Conservation (phyloP, 1,140 invertebrate genomes). For the Lithobius niger region DNA sequence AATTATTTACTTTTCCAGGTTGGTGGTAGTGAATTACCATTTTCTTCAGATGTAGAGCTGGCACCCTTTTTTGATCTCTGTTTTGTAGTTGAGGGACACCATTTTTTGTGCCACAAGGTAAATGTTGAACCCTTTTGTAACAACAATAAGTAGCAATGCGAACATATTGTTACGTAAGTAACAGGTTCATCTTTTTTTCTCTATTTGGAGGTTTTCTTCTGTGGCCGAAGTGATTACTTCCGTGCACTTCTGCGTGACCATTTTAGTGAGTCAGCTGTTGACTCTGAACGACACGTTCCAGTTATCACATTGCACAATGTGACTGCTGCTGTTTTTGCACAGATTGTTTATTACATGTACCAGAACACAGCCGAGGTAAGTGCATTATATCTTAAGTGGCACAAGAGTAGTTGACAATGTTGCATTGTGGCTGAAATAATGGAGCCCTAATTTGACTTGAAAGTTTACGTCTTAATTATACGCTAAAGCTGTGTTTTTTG, state of each 20-base stretch:
- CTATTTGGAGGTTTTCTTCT: conserved; percentile 35
- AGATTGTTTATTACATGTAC: conserved; percentile 37
- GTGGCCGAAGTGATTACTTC: conserved; percentile 40
- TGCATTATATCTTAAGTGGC: conserved; percentile 4
- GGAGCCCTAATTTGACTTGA: no score
- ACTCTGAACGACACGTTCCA: conserved; percentile 21
- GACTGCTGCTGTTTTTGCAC: conserved; percentile 30
- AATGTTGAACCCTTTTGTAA: not conserved
- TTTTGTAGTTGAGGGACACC: conserved; percentile 32
- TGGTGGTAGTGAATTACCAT: conserved; percentile 27
- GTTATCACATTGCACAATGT: conserved; percentile 32
- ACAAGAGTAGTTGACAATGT: no score
- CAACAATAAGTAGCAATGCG: not conserved
- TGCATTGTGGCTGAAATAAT: no score
- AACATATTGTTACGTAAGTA: not conserved
- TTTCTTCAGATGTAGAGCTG: conserved; percentile 26
- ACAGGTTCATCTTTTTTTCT: not conserved
- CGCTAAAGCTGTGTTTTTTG: no score
- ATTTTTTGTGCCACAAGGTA: conserved; percentile 39
- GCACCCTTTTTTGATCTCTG: conserved; percentile 32
- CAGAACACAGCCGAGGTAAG: conserved; percentile 34
- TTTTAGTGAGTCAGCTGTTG: conserved; percentile 32
- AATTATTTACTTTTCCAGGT: conserved; percentile 3
- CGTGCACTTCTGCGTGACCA: conserved; percentile 36
- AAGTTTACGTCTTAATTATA: no score